Conservation (phyloP, 2,113 vertebrate genomes). For the Sinocyclocheilus rhinocerous region DNA sequence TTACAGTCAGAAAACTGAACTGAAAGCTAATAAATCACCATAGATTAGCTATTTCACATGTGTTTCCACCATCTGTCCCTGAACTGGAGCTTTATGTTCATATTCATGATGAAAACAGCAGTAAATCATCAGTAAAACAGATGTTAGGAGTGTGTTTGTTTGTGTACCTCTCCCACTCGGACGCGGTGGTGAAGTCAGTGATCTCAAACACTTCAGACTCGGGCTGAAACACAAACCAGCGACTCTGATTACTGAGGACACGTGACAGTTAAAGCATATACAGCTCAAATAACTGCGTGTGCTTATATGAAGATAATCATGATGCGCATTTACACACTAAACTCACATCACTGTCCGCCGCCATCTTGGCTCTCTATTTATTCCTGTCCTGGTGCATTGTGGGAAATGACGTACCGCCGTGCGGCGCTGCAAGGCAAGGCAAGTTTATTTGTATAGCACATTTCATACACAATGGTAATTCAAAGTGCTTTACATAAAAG, state of each 20-base stretch:
- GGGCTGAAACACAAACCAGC: constrained; percentile 71
- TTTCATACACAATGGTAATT: too few species aligned
- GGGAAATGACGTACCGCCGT: constrained; percentile 43
- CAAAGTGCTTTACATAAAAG: too few species aligned
- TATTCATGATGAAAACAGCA: too few species aligned
- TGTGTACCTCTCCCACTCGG: constrained; percentile 93
- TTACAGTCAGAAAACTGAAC: too few species aligned
- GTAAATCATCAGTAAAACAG: too few species aligned
- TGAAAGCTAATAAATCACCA: too few species aligned
- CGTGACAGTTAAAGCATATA: not conserved
- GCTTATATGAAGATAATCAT: not conserved
- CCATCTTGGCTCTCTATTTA: constrained; percentile 78
- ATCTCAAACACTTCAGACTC: constrained; percentile 98
- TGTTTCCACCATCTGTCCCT: too few species aligned
- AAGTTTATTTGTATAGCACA: too few species aligned
- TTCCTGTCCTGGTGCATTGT: constrained; percentile 44
- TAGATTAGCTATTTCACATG: too few species aligned
- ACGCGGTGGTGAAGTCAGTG: constrained; percentile 96
- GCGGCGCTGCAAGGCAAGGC: too few species aligned
- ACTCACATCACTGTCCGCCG: constrained; percentile 90
- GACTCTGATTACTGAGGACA: not conserved
- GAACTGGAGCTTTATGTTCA: too few species aligned
- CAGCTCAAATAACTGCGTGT: not conserved
- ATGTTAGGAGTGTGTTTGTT: too few species aligned
- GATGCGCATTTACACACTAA: not conserved